Evolutionary conservation across 2,797 vertebrate species (phyloP).

Genomic region (Loris lydekkerianus): DNA sequence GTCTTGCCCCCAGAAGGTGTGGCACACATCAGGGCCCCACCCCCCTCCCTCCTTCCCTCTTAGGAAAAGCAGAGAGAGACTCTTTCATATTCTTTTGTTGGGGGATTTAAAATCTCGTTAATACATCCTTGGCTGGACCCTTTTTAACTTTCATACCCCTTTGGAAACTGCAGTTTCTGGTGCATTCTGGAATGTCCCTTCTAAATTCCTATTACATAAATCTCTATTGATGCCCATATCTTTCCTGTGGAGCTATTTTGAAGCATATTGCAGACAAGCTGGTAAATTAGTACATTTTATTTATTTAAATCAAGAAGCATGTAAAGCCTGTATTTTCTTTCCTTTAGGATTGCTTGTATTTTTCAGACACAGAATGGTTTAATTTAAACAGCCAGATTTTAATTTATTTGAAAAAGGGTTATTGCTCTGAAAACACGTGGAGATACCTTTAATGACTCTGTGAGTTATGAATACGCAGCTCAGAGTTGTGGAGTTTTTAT

Average conservation of each 20-base stretch:
- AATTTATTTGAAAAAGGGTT: conserved; percentile 67
- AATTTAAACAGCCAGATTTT: conserved; percentile 70
- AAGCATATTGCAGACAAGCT: conserved; percentile 67
- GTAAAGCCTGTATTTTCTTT: conserved; percentile 60
- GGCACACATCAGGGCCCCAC: too few species aligned
- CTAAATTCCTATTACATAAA: conserved; percentile 30
- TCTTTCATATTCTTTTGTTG: not conserved
- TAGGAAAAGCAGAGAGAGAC: too few species aligned
- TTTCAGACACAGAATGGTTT: conserved; percentile 66
- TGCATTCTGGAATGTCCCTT: conserved; percentile 56
- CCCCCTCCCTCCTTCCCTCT: too few species aligned
- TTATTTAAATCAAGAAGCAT: conserved; percentile 71
- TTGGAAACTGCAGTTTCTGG: conserved; percentile 35
- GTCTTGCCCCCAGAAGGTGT: too few species aligned
- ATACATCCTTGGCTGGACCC: not conserved
- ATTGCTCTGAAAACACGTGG: conserved; percentile 69
- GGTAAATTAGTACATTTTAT: conserved; percentile 60
- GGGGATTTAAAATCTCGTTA: not conserved
- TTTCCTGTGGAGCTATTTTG: conserved; percentile 38
- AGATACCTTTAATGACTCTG: conserved; percentile 48
- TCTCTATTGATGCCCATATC: conserved; percentile 25
- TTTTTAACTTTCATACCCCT: conserved; percentile 1
- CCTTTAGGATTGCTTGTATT: conserved; percentile 66
- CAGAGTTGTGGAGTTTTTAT: not conserved
- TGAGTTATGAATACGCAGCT: conserved; percentile 28